A percentile compares a stretch with the other conserved stretches of the same genome.
Evolutionary conservation across 1,140 invertebrate species (phyloP).

Genomic region (Diuraphis noxia): DNA sequence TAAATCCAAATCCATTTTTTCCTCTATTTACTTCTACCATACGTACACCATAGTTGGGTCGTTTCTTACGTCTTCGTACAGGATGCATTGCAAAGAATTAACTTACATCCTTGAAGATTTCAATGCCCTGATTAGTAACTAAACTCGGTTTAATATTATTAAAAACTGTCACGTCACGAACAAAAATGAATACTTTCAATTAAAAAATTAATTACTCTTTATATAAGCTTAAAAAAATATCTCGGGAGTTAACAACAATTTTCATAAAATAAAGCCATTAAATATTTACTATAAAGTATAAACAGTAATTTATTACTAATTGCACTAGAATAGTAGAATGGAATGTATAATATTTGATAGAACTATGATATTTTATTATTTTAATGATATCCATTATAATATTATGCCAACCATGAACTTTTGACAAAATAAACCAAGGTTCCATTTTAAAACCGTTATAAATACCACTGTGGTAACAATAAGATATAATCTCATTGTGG

Average conservation of each 20-base stretch:
- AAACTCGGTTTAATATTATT: not conserved
- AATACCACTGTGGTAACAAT: constrained; percentile 24
- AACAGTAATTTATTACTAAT: too few species aligned
- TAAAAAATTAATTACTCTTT: too few species aligned
- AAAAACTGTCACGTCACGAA: constrained; percentile 13
- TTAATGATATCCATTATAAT: constrained; percentile 18
- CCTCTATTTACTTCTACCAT: constrained; percentile 84
- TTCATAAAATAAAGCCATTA: not conserved
- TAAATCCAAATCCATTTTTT: constrained; percentile 86
- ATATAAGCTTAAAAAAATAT: not conserved
- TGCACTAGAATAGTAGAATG: not conserved
- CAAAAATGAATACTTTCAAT: not conserved
- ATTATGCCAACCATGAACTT: constrained; percentile 39
- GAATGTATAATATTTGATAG: constrained; percentile 8
- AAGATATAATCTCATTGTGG: not conserved
- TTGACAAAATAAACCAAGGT: constrained; percentile 45
- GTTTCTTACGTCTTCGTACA: constrained; percentile 76
- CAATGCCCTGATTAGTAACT: not conserved
- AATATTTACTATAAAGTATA: not conserved
- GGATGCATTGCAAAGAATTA: constrained; percentile 65
- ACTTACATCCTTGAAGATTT: constrained; percentile 35
- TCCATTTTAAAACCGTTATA: not conserved
- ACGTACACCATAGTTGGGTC: constrained; percentile 77
- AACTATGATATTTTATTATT: not conserved
- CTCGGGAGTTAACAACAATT: not conserved